phyloP scores from a whole-genome alignment of 2,113 vertebrate species.

The Pollimyrus isidori region DNA sequence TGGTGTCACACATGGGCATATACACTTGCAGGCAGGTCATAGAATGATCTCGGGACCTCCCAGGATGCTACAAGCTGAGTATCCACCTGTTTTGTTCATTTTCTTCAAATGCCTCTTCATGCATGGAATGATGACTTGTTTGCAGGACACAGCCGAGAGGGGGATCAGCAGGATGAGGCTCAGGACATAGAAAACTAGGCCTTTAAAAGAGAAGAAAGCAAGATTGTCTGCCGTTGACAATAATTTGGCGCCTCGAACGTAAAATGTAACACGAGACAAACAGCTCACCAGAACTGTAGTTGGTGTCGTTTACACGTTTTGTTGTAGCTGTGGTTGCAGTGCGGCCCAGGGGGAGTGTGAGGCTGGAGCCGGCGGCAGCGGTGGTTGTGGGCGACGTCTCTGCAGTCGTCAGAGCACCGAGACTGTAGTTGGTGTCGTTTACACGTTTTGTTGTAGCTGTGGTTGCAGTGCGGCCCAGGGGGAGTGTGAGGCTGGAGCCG shows the following conservation, averaged over 20 bases:
- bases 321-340: neutral
- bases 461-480: neutral
- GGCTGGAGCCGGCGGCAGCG: neutral
- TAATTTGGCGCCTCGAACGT: neutral
- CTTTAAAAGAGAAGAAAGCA: slow-evolving; percentile 25
- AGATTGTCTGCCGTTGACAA: neutral
- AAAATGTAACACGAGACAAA: neutral
- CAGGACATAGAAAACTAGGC: slow-evolving; percentile 24
- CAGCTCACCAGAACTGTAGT: neutral
- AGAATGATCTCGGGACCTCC: neutral
- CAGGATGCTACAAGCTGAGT: too few relatives aligned
- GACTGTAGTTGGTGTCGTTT: neutral
- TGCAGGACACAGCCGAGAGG: slow-evolving; percentile 35
- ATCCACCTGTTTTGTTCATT: slow-evolving; percentile 31
- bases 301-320: neutral
- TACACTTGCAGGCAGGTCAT: neutral
- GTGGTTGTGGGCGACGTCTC: neutral
- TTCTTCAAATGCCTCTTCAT: neutral
- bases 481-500: too few relatives aligned
- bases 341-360: too few relatives aligned
- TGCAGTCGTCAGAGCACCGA: neutral
- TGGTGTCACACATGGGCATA: neutral
- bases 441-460: neutral
- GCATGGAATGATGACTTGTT: slow-evolving; percentile 17
- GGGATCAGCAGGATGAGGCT: slow-evolving; percentile 30